phyloP scores from a whole-genome alignment of 2,888 invertebrate genomes.

The Scaptomyza caliginosa region DNA sequence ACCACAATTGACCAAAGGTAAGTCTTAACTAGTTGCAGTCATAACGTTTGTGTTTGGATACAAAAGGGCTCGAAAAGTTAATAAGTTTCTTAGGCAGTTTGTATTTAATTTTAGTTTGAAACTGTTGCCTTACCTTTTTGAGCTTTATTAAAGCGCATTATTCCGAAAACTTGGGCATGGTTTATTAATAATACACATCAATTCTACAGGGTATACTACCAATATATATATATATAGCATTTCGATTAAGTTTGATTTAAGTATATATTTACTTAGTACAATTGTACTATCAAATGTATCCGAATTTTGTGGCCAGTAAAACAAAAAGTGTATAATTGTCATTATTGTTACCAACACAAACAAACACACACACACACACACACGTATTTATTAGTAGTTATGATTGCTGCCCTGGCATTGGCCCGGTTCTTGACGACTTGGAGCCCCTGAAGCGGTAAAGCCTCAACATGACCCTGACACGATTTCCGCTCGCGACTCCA shows the following conservation, averaged over 20 bases:
- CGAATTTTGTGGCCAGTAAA: constrained; percentile 5
- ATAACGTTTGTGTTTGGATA: no score
- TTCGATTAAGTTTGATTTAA: neutral
- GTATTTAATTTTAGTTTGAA: no score
- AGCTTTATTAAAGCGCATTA: neutral
- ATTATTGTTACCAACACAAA: constrained; percentile 14
- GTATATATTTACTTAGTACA: neutral
- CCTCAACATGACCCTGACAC: constrained; percentile 57
- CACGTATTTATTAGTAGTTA: constrained; percentile 7
- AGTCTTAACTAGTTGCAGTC: no score
- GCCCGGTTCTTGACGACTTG: constrained; percentile 54
- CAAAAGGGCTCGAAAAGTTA: no score
- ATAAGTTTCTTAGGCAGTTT: no score
- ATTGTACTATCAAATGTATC: constrained; percentile 10
- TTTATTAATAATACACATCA: neutral
- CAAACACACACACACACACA: neutral
- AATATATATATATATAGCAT: neutral
- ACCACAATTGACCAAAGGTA: constrained; percentile 80
- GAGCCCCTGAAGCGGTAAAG: constrained; percentile 8
- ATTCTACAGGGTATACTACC: neutral
- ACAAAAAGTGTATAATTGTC: constrained; percentile 19
- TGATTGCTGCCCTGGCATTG: constrained; percentile 57
- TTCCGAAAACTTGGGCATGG: neutral
- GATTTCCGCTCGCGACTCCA: constrained; percentile 34
- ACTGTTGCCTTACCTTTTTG: no score